These are phyloP conservation scores for Clarias platycephalus DNA, from an alignment of 2,797 vertebrate genomes.

Conservation along the genomic window DNA sequence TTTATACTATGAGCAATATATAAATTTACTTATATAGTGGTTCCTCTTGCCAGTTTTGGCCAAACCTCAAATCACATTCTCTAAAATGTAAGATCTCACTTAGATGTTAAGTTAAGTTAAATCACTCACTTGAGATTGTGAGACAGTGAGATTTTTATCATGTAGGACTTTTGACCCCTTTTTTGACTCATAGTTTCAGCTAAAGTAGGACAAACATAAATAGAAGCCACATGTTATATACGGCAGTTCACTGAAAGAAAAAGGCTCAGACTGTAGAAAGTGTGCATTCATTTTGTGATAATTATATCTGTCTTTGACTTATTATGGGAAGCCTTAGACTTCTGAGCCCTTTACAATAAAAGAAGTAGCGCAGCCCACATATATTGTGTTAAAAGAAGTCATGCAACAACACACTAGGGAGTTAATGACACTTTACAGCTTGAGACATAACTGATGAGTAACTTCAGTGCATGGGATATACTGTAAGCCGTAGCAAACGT, in stretches of 20 bases:
- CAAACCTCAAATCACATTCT: background rate
- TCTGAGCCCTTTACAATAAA: background rate
- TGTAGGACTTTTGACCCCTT: no score
- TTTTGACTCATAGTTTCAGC: background rate
- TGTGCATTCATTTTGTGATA: background rate
- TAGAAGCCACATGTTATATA: background rate
- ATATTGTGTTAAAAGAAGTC: background rate
- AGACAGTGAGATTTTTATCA: background rate
- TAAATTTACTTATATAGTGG: no score
- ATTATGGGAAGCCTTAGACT: background rate
- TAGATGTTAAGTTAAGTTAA: background rate
- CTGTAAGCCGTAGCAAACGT: background rate
- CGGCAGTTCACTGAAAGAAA: background rate
- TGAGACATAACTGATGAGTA: background rate
- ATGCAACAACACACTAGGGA: background rate
- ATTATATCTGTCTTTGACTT: background rate
- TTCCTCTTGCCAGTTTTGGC: background rate
- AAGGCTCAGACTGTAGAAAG: background rate
- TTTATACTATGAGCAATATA: background rate
- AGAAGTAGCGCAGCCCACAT: background rate
- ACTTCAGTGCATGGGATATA: background rate
- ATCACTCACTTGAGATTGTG: no score
- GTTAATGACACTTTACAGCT: background rate
- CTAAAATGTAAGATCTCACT: background rate
- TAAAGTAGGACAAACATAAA: background rate